These are phyloP conservation scores for Tenebrio molitor DNA, from an alignment of 1,140 invertebrate genomes.

Conservation along the genomic window DNA sequence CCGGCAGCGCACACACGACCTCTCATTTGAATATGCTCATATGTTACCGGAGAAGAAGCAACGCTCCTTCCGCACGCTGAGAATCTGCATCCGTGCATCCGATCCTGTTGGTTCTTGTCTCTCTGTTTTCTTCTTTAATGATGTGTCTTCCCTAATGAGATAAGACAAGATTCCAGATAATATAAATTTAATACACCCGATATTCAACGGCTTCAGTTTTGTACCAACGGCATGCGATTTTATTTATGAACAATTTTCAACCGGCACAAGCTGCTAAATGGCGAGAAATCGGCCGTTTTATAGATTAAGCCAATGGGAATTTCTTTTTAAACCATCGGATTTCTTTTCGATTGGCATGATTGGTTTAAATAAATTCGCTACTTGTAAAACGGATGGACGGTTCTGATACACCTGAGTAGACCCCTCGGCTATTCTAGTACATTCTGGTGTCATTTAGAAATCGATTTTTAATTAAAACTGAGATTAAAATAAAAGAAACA, in stretches of 20 bases:
- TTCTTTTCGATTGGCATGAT: background rate
- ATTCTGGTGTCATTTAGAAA: too few relatives aligned
- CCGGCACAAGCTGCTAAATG: background rate
- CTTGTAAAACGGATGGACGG: background rate
- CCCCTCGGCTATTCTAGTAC: too few relatives aligned
- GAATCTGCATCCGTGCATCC: conserved; percentile 60
- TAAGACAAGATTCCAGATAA: conserved; percentile 65
- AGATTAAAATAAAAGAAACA: too few relatives aligned
- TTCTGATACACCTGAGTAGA: background rate
- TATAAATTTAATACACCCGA: conserved; percentile 64
- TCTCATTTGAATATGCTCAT: conserved; percentile 66
- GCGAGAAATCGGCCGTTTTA: background rate
- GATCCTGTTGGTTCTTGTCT: conserved; percentile 48
- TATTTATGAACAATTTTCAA: conserved; percentile 35
- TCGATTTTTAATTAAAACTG: too few relatives aligned
- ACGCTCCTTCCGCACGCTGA: conserved; percentile 51
- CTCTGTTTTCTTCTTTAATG: conserved; percentile 59
- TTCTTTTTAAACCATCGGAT: background rate
- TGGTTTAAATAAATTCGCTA: background rate
- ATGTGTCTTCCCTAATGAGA: conserved; percentile 64
- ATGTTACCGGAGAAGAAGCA: conserved; percentile 57
- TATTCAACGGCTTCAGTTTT: conserved; percentile 54
- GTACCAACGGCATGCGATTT: conserved; percentile 51
- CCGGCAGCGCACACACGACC: conserved; percentile 60
- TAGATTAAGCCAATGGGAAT: background rate